Conservation (phyloP, 1,140 invertebrate genomes). For the Stenopsyche tienmushanensis region DNA sequence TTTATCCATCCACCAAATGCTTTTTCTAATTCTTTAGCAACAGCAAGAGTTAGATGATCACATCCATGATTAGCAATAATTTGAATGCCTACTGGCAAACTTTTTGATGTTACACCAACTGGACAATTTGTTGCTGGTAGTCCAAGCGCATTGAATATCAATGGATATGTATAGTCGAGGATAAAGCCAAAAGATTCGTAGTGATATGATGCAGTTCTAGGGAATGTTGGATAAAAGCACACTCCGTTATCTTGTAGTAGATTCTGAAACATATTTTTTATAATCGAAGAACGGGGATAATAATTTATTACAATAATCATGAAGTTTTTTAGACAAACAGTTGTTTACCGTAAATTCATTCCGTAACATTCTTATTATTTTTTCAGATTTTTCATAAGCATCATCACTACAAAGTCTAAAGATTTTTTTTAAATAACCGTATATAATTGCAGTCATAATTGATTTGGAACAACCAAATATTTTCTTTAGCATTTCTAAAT, state of each 20-base stretch:
- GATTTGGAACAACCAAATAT: constrained; percentile 59
- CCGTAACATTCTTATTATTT: constrained; percentile 58
- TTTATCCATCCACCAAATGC: constrained; percentile 85
- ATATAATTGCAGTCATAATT: constrained; percentile 47
- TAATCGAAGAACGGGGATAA: not conserved
- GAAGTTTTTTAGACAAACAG: not conserved
- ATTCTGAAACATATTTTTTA: constrained; percentile 54
- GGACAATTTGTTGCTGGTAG: constrained; percentile 81
- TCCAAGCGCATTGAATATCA: constrained; percentile 80
- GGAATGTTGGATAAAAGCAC: constrained; percentile 80
- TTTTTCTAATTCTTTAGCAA: constrained; percentile 80
- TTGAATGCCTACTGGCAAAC: constrained; percentile 77
- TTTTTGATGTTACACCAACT: constrained; percentile 70
- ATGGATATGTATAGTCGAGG: constrained; percentile 75
- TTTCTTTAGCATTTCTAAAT: constrained; percentile 58
- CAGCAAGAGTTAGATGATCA: constrained; percentile 76
- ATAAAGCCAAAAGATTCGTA: constrained; percentile 71
- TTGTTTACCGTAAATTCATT: constrained; percentile 58
- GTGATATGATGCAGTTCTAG: constrained; percentile 73
- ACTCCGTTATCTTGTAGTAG: constrained; percentile 75
- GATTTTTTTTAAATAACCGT: constrained; percentile 58
- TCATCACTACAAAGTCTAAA: constrained; percentile 53
- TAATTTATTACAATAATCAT: not conserved
- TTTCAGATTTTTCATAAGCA: constrained; percentile 53
- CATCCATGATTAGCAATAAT: constrained; percentile 63